Evolutionary conservation across 2,888 invertebrate genomes (phyloP).

Genomic region (Dasysyrphus albostriatus): DNA sequence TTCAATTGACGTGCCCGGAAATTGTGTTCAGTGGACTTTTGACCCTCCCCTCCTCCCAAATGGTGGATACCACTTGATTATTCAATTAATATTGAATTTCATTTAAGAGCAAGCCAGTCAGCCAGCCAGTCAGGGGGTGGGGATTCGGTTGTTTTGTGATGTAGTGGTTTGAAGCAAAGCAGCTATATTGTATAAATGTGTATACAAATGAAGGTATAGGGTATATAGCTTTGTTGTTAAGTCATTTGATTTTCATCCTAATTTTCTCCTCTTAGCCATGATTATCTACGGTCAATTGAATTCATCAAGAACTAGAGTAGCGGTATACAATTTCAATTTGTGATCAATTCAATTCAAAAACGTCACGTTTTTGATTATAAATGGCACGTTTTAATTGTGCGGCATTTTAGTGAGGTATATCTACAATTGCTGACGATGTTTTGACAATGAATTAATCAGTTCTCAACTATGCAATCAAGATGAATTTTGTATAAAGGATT

Average conservation of each 20-base stretch:
- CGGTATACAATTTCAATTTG: slow-evolving; percentile 24
- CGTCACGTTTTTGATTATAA: slow-evolving; percentile 24
- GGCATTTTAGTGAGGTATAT: not conserved
- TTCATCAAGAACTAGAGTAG: slow-evolving; percentile 10
- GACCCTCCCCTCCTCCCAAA: slow-evolving; percentile 3
- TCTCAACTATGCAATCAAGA: not conserved
- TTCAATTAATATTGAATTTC: slow-evolving; percentile 69
- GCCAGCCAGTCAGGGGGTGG: not conserved
- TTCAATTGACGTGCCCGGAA: slow-evolving; percentile 52
- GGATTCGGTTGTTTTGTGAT: slow-evolving; percentile 5
- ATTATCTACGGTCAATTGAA: slow-evolving; percentile 48
- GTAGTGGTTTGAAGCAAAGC: not conserved
- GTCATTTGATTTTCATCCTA: slow-evolving; percentile 23
- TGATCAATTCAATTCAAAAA: slow-evolving; percentile 13
- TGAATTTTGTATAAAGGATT: not conserved
- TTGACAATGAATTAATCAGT: slow-evolving; percentile 25
- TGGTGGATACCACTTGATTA: slow-evolving; percentile 53
- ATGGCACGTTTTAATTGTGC: slow-evolving; percentile 9
- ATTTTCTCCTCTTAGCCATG: slow-evolving; percentile 31
- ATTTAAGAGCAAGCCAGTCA: not conserved
- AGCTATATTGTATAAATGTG: not conserved
- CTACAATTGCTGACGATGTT: not conserved
- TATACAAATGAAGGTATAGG: not conserved
- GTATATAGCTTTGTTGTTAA: not conserved
- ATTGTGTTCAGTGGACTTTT: slow-evolving; percentile 21